These are phyloP conservation scores for Aphaenogaster rudis DNA, from an alignment of 1,140 invertebrate species.

Conservation along the genomic window DNA sequence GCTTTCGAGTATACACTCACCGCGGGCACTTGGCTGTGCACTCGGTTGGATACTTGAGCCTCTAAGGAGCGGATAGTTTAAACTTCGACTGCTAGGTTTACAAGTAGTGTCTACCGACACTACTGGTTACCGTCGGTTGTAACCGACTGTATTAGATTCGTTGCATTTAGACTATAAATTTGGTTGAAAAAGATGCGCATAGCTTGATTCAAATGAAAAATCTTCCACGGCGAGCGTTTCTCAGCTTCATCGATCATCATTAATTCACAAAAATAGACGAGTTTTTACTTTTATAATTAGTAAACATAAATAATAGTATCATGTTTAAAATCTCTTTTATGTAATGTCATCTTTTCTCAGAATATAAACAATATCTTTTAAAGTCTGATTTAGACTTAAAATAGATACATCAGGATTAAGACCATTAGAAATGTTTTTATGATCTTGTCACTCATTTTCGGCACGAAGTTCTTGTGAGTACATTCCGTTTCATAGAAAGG, in stretches of 20 bases:
- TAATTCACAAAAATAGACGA: not conserved
- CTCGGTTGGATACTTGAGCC: constrained; percentile 59
- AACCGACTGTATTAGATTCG: constrained; percentile 48
- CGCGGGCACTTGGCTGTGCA: constrained; percentile 35
- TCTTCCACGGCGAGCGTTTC: not conserved
- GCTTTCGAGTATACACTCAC: constrained; percentile 47
- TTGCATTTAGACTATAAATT: not conserved
- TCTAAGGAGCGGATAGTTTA: constrained; percentile 69
- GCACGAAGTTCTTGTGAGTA: not conserved
- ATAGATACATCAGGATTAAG: not conserved
- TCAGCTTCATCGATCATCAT: not conserved
- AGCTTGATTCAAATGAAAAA: constrained; percentile 9
- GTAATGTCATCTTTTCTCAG: not conserved
- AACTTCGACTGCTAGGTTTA: constrained; percentile 65
- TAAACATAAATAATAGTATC: not conserved
- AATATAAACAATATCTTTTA: not conserved
- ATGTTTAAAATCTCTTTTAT: not conserved
- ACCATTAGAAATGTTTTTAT: not conserved
- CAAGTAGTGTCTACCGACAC: constrained; percentile 51
- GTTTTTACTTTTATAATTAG: not conserved
- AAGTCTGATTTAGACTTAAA: not conserved
- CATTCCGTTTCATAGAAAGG: not conserved
- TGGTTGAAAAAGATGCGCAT: not conserved
- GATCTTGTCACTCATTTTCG: not conserved
- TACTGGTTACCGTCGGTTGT: constrained; percentile 27